Evolutionary conservation across 1,140 invertebrate genomes (phyloP).

Genomic region (Trichoplusia ni): DNA sequence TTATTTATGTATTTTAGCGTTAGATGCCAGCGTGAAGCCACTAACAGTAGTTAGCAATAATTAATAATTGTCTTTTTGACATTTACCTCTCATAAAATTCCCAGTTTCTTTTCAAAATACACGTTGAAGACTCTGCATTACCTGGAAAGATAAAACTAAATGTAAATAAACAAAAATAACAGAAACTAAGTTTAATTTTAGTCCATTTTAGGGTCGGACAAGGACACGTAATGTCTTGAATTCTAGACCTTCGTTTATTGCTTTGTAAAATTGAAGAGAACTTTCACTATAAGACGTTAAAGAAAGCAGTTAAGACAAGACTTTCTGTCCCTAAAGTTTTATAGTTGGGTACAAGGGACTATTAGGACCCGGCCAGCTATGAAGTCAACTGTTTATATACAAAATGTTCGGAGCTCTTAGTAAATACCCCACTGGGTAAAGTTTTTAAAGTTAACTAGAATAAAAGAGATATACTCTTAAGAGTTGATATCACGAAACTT

Average conservation of each 20-base stretch:
- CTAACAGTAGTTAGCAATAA: conserved; percentile 25
- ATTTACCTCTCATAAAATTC: conserved; percentile 63
- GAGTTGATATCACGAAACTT: no score
- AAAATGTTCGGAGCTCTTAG: neutral
- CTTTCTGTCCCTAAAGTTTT: conserved; percentile 3
- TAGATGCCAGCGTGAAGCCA: conserved; percentile 8
- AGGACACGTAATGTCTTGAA: neutral
- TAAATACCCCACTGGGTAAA: neutral
- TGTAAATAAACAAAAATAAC: no score
- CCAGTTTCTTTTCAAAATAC: conserved; percentile 55
- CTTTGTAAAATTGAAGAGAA: neutral
- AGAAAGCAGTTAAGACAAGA: neutral
- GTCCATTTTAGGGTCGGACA: conserved; percentile 1
- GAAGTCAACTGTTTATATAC: neutral
- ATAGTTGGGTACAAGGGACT: neutral
- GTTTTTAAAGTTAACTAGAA: conserved; percentile 3
- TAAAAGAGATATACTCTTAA: no score
- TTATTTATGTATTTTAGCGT: neutral
- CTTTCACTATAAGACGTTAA: neutral
- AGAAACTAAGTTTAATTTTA: no score
- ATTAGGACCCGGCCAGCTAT: neutral
- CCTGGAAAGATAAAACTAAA: conserved; percentile 43
- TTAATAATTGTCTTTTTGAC: conserved; percentile 27
- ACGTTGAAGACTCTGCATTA: conserved; percentile 55
- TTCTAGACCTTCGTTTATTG: neutral